These are phyloP conservation scores for Gambusia affinis DNA, from an alignment of 2,113 vertebrate genomes.

Conservation along the genomic window DNA sequence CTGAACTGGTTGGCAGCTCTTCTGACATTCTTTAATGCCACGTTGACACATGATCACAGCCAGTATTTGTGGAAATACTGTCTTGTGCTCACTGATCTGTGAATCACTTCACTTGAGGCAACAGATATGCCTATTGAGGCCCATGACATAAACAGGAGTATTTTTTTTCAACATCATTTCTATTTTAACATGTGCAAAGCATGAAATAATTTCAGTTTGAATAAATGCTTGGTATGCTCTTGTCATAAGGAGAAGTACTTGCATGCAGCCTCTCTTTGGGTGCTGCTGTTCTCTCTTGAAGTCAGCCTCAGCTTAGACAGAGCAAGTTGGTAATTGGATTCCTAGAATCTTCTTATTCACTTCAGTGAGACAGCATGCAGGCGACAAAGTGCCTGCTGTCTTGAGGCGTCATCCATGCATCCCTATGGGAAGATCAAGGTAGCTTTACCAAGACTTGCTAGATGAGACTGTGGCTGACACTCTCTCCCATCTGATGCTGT, in stretches of 20 bases:
- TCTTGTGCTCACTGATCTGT: conserved; percentile 48
- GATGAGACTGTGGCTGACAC: conserved; percentile 56
- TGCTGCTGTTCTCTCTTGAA: conserved; percentile 45
- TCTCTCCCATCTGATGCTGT: conserved; percentile 42
- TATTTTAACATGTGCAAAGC: conserved; percentile 53
- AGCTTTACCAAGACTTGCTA: conserved; percentile 55
- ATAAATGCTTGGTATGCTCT: conserved; percentile 9
- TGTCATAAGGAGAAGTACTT: conserved; percentile 30
- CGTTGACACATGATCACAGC: conserved; percentile 59
- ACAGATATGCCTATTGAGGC: conserved; percentile 31
- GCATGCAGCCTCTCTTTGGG: conserved; percentile 27
- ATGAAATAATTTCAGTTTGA: conserved; percentile 19
- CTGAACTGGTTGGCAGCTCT: conserved; percentile 67
- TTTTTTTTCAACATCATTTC: conserved; percentile 27
- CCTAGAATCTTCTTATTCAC: conserved; percentile 76
- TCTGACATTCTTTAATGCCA: conserved; percentile 67
- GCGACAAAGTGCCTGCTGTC: conserved; percentile 70
- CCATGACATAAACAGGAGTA: conserved; percentile 16
- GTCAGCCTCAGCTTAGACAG: conserved; percentile 56
- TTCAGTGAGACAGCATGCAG: conserved; percentile 60
- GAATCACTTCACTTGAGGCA: conserved; percentile 50
- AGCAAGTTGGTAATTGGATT: conserved; percentile 74
- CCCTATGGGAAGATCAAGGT: conserved; percentile 69
- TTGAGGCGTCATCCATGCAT: conserved; percentile 50
- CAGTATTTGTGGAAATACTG: conserved; percentile 53